These are phyloP conservation scores for Oasisia sp. DNA, from an alignment of 2,888 invertebrate genomes.

Conservation along the genomic window DNA sequence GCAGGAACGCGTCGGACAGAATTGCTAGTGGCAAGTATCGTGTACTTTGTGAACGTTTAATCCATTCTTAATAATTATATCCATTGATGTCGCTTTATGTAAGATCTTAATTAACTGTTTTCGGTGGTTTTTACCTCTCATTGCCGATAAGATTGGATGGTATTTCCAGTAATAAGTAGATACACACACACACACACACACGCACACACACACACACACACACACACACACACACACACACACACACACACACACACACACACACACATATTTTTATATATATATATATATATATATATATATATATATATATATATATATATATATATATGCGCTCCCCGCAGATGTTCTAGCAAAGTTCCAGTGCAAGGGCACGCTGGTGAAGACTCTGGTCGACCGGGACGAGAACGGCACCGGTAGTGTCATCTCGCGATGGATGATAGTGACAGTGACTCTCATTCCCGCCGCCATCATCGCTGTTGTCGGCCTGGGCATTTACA, in stretches of 20 bases:
- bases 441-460: constrained; percentile 23
- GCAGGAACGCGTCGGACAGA: not conserved
- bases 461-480: constrained; percentile 43
- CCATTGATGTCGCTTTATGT: too few species aligned
- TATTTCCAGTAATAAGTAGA: too few species aligned
- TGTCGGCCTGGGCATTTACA: constrained; percentile 43
- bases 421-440: not conserved
- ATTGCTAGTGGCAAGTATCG: not conserved
- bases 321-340: not conserved
- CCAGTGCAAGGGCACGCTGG: not conserved
- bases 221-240: too few species aligned
- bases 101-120: too few species aligned
- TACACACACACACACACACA: too few species aligned
- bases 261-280: too few species aligned
- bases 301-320: too few species aligned
- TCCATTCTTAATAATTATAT: not conserved
- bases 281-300: too few species aligned
- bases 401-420: not conserved
- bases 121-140: too few species aligned
- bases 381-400: not conserved
- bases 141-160: too few species aligned
- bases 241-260: too few species aligned
- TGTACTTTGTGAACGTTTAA: not conserved
- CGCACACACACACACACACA: too few species aligned
- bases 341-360: not conserved